A percentile compares a stretch with the other conserved stretches of the same genome.
These are phyloP conservation scores for Aplodontia rufa DNA, from an alignment of 2,113 vertebrate genomes.

Conservation along the genomic window DNA sequence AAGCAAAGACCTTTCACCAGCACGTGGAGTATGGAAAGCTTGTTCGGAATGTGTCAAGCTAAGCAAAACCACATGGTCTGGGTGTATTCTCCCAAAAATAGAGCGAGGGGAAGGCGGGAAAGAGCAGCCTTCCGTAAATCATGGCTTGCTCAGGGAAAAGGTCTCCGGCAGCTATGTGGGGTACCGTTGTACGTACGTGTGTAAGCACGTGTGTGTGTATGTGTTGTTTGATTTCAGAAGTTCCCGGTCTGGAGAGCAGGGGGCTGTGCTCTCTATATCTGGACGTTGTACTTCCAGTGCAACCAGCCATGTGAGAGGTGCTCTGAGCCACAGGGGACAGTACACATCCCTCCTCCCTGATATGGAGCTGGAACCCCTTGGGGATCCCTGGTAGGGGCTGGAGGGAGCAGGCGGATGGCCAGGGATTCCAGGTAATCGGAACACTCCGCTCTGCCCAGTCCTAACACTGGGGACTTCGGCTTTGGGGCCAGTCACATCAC, in stretches of 20 bases:
- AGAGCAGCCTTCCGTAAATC: slow-evolving; percentile 71
- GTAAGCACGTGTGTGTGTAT: too few relatives aligned
- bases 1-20: slow-evolving; percentile 46
- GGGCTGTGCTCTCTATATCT: neutral
- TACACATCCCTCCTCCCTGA: too few relatives aligned
- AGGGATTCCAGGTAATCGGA: neutral
- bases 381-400: neutral
- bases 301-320: neutral
- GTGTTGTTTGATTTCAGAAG: slow-evolving; percentile 51
- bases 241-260: neutral
- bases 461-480: neutral
- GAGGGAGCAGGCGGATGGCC: neutral
- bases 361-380: neutral
- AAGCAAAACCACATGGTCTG: slow-evolving; percentile 73
- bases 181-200: rapidly evolving
- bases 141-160: slow-evolving; percentile 60
- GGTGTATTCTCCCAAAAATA: slow-evolving; percentile 65
- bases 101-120: slow-evolving; percentile 69
- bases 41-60: slow-evolving; percentile 72
- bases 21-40: slow-evolving; percentile 66
- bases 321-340: neutral
- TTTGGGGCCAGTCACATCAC: neutral
- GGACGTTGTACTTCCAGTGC: neutral
- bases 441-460: neutral
- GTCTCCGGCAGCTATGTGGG: slow-evolving; percentile 64